Evolutionary conservation across 2,113 vertebrate genomes (phyloP).

Genomic region (Mungos mungo): DNA sequence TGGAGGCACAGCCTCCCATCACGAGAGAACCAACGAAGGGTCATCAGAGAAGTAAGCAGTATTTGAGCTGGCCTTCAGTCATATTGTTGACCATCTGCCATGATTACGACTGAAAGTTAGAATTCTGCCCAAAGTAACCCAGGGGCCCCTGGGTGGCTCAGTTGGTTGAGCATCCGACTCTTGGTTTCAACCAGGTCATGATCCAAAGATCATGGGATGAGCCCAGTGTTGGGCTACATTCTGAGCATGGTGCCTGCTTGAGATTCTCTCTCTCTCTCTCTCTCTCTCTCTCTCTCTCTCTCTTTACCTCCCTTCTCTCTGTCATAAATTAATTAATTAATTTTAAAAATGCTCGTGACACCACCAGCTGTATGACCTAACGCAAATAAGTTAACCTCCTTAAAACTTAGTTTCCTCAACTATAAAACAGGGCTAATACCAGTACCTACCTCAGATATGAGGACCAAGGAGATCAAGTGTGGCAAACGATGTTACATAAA

Average conservation of each 20-base stretch:
- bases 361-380: neutral
- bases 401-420: neutral
- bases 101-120: neutral
- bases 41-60: neutral
- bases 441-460: neutral
- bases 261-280: too few species aligned
- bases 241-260: too few species aligned
- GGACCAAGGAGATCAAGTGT: neutral
- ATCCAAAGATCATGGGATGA: too few species aligned
- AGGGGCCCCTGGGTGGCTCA: too few species aligned
- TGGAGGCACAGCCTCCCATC: accelerated
- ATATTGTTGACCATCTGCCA: accelerated
- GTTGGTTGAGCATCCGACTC: too few species aligned
- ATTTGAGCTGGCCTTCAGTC: neutral
- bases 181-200: too few species aligned
- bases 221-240: too few species aligned
- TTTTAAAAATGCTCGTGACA: neutral
- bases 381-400: neutral
- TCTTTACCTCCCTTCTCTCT: too few species aligned
- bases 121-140: neutral
- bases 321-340: too few species aligned
- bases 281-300: too few species aligned
- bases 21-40: accelerated
- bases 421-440: neutral
- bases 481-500: neutral